Conservation (phyloP, 2,113 vertebrate species). For the Entelurus aequoreus region DNA sequence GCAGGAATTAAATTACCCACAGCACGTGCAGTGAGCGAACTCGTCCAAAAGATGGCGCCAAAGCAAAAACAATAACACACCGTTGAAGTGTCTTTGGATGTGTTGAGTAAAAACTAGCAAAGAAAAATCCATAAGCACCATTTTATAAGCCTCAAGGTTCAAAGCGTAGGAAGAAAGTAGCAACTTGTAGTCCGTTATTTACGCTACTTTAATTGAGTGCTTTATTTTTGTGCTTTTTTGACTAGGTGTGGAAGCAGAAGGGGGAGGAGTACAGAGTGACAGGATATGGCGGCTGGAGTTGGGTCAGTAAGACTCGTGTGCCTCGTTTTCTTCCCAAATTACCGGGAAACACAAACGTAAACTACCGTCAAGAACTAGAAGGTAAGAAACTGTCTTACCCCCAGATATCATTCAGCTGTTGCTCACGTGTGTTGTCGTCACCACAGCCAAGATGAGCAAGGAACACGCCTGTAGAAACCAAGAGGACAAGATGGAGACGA, state of each 20-base stretch:
- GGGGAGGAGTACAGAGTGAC: slow-evolving; percentile 98
- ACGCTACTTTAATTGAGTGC: not conserved
- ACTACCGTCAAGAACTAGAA: slow-evolving; percentile 77
- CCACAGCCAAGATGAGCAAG: slow-evolving; percentile 42
- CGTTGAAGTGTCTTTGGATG: too few species aligned
- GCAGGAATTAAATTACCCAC: too few species aligned
- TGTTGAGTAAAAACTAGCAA: too few species aligned
- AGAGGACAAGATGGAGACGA: slow-evolving; percentile 8
- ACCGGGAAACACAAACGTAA: slow-evolving; percentile 94
- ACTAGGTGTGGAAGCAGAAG: slow-evolving; percentile 98
- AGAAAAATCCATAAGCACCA: too few species aligned
- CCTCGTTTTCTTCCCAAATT: slow-evolving; percentile 86
- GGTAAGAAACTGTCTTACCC: slow-evolving; percentile 25
- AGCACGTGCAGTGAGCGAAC: too few species aligned
- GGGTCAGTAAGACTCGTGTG: slow-evolving; percentile 94
- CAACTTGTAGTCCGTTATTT: not conserved
- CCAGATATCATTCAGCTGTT: too few species aligned
- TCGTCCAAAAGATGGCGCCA: too few species aligned
- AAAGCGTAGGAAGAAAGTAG: too few species aligned
- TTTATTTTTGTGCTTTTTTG: not conserved
- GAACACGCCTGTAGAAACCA: slow-evolving; percentile 25
- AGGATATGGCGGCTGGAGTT: slow-evolving; percentile 95
- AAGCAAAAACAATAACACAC: too few species aligned
- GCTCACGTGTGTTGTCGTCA: not conserved
- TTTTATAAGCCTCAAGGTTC: too few species aligned